These are phyloP conservation scores for Pluvialis apricaria DNA, from an alignment of 2,113 vertebrate species.

Conservation along the genomic window DNA sequence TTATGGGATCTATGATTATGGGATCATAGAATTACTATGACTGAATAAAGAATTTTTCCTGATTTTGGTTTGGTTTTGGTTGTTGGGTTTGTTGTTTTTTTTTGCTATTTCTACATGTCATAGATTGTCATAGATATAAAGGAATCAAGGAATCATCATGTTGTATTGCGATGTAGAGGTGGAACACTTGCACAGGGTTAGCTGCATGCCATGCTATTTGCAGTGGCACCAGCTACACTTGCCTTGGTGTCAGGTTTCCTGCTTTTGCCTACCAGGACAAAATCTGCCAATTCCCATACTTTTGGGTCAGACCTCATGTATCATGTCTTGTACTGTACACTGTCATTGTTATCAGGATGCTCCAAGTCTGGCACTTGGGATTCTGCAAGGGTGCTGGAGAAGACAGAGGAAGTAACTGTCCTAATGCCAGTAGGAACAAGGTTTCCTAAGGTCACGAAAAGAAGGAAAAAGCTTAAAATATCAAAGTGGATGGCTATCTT, in stretches of 20 bases:
- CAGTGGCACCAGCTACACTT: rapidly evolving
- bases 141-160: not conserved
- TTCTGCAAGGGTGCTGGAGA: not conserved
- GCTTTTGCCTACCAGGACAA: not conserved
- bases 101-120: not conserved
- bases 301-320: not conserved
- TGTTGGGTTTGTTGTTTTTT: no score
- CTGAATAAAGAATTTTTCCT: not conserved
- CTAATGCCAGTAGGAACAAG: not conserved
- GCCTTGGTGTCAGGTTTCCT: not conserved
- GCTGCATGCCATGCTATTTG: not conserved
- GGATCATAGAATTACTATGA: not conserved
- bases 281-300: not conserved
- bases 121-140: no score
- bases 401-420: not conserved
- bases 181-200: not conserved
- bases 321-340: rapidly evolving
- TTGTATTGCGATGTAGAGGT: not conserved
- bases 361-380: not conserved
- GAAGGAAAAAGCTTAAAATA: not conserved
- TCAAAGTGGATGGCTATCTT: not conserved
- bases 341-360: not conserved
- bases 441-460: not conserved
- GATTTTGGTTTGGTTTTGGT: no score
- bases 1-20: not conserved